Conservation (phyloP, 53 echinoderm and acorn worm species). For the Glandiceps talaboti region DNA sequence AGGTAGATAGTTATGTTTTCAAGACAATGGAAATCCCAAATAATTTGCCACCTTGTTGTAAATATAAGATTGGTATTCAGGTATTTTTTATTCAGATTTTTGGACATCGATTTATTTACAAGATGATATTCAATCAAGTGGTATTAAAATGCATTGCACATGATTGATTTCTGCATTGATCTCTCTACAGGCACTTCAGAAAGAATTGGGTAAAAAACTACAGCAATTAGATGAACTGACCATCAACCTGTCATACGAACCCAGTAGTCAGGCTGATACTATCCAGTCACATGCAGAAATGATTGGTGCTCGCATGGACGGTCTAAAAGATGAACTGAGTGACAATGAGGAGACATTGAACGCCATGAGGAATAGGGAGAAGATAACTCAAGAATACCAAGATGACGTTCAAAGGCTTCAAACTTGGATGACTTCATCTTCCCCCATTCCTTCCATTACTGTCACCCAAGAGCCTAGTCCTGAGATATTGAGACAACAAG, state of each 20-base stretch:
- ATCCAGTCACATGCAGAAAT: conserved; percentile 27
- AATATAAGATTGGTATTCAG: too few relatives aligned
- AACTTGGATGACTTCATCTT: background rate
- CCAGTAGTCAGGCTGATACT: conserved; percentile 31
- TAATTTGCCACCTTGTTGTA: too few relatives aligned
- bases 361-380: conserved; percentile 46
- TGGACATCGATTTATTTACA: too few relatives aligned
- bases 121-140: too few relatives aligned
- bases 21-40: too few relatives aligned
- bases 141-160: too few relatives aligned
- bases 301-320: conserved; percentile 44
- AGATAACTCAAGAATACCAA: conserved; percentile 72
- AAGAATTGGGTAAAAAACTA: conserved; percentile 66
- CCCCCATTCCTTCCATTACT: background rate
- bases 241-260: conserved; percentile 37
- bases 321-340: conserved; percentile 43
- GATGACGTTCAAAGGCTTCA: conserved; percentile 64
- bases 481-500: background rate
- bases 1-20: too few relatives aligned
- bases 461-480: background rate
- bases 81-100: too few relatives aligned
- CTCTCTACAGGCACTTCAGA: conserved; percentile 44
- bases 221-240: conserved; percentile 58
- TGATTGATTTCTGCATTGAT: background rate
- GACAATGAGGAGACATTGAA: conserved; percentile 51